Evolutionary conservation across 2,888 invertebrate genomes (phyloP).

Genomic region (Rutpela maculata): DNA sequence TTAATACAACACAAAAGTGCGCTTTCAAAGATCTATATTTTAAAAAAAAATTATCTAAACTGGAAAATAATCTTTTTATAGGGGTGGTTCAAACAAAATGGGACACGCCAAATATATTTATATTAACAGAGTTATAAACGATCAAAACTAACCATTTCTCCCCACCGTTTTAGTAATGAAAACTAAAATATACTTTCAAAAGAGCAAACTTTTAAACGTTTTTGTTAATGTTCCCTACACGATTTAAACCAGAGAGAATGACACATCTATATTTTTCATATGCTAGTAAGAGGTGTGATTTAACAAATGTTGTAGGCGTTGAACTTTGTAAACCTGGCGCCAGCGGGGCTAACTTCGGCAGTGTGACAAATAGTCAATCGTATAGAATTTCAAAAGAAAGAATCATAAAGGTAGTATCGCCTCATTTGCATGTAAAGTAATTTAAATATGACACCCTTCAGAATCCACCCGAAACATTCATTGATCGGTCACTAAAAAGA

Average conservation of each 20-base stretch:
- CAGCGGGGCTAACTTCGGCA: slow-evolving; percentile 51
- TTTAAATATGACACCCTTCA: slow-evolving; percentile 41
- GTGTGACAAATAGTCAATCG: slow-evolving; percentile 46
- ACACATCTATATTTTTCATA: not conserved
- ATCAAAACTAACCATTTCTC: no score
- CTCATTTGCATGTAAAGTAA: slow-evolving; percentile 52
- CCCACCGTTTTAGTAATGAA: not conserved
- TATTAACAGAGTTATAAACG: no score
- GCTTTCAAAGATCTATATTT: no score
- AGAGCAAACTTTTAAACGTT: not conserved
- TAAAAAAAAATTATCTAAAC: no score
- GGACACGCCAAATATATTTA: no score
- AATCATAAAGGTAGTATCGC: slow-evolving; percentile 49
- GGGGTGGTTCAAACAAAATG: no score
- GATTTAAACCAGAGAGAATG: not conserved
- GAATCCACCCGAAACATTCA: slow-evolving; percentile 20
- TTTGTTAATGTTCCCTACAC: not conserved
- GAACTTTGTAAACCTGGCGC: slow-evolving; percentile 47
- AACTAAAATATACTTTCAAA: not conserved
- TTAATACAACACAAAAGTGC: no score
- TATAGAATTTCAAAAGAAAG: slow-evolving; percentile 53
- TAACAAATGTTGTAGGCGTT: slow-evolving; percentile 44
- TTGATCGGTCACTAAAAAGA: slow-evolving; percentile 14
- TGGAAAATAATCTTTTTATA: no score
- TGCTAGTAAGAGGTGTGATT: slow-evolving; percentile 29